A percentile compares a stretch with the other conserved stretches of the same genome.
These are phyloP conservation scores for Australoheros scitulus DNA, from an alignment of 2,113 vertebrate genomes.

Conservation along the genomic window DNA sequence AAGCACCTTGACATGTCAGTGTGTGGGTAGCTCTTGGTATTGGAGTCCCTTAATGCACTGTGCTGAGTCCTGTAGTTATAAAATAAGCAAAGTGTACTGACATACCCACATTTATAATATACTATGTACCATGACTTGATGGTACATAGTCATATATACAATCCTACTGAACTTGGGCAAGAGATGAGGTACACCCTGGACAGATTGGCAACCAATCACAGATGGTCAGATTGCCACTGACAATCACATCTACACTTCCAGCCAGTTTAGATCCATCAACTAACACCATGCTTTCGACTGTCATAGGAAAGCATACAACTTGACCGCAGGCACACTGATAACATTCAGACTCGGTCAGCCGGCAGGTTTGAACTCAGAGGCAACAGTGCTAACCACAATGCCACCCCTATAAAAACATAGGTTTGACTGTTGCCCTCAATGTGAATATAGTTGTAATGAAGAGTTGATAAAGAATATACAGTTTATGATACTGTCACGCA, in stretches of 20 bases:
- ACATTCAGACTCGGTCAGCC: neutral
- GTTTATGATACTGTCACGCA: neutral
- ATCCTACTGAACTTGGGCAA: too few species aligned
- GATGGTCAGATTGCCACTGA: neutral
- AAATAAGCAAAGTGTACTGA: neutral
- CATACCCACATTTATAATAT: neutral
- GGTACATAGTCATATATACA: too few species aligned
- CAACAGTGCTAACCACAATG: neutral
- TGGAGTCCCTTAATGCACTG: constrained; percentile 40
- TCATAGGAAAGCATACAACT: neutral
- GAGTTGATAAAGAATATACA: neutral
- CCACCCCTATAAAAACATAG: neutral
- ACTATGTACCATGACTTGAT: too few species aligned
- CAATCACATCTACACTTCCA: neutral
- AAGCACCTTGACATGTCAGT: constrained; percentile 60
- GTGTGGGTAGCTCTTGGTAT: constrained; percentile 34
- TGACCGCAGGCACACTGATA: neutral
- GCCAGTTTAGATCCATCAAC: neutral
- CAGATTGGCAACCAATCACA: neutral
- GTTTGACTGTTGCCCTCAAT: neutral
- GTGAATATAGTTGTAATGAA: neutral
- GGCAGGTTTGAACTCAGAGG: neutral
- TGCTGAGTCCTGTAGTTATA: neutral
- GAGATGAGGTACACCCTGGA: neutral
- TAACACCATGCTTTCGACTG: neutral